These are phyloP conservation scores for Archegozetes longisetosus DNA, from an alignment of 1,140 invertebrate genomes.

Conservation along the genomic window DNA sequence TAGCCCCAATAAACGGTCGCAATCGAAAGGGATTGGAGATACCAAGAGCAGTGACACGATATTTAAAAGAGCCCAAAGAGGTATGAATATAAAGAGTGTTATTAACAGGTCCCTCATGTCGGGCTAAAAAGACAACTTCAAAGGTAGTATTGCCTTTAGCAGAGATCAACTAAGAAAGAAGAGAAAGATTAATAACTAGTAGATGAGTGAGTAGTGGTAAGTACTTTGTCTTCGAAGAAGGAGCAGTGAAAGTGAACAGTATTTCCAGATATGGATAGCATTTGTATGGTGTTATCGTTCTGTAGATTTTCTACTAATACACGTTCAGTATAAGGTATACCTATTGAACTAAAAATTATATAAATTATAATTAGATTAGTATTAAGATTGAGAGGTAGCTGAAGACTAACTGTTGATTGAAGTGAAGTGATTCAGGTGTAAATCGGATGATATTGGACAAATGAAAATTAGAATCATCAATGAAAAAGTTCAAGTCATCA, in stretches of 20 bases:
- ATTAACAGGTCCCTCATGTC: constrained; percentile 69
- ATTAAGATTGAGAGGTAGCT: background rate
- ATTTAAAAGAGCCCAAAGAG: constrained; percentile 66
- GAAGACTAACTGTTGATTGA: constrained; percentile 6
- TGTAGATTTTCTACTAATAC: constrained; percentile 62
- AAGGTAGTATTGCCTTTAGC: constrained; percentile 83
- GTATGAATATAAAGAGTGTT: constrained; percentile 83
- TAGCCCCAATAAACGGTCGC: constrained; percentile 68
- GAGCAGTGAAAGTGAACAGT: constrained; percentile 78
- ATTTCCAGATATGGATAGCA: constrained; percentile 70
- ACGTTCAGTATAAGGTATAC: constrained; percentile 58
- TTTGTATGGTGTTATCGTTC: constrained; percentile 53
- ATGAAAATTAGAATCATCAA: too few relatives aligned
- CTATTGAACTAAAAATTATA: constrained; percentile 45
- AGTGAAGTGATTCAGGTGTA: constrained; percentile 12
- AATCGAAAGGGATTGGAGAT: constrained; percentile 71
- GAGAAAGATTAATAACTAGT: too few relatives aligned
- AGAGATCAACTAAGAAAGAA: constrained; percentile 51
- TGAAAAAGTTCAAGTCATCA: too few relatives aligned
- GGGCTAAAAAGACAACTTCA: constrained; percentile 81
- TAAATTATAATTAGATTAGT: background rate
- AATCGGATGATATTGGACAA: background rate
- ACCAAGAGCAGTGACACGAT: constrained; percentile 63
- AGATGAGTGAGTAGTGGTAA: constrained; percentile 26
- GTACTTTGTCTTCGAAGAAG: constrained; percentile 74